Base-by-base conservation (phyloP, 2,797 vertebrate genomes). In the Adelosebastes latens region DNA sequence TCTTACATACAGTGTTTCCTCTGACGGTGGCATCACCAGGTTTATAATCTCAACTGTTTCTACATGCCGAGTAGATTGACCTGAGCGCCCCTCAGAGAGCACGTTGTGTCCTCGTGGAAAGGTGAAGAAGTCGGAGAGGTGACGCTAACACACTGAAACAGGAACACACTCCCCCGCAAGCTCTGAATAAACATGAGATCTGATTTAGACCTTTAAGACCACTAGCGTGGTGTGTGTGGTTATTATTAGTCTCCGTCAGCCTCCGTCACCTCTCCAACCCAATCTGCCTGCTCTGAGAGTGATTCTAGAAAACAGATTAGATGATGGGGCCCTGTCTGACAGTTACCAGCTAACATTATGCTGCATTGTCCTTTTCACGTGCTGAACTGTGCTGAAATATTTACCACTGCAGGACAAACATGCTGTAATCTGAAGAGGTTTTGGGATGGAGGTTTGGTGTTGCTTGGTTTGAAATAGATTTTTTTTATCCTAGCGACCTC, bases 151-250 rank as follows among this genome's bases (percentile, higher is more conserved):
- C 66, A 24, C 46, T 22, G 27, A 32, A 62, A 56, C 61, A 52
- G 63, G 25, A 58, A 24, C 55, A 29, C 66, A 46, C 66, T 67
- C 58, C 59, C 52, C 76, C 55, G 65, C 60, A 11, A 64, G 72
- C 27, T 72, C 10, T 80, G 55, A 72, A 75, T 71, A 75, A 56
- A 62, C 68, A 46, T 55, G 27, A 32, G 58, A 32, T 59, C 14
- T 59, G 56, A 29, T 59, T 59, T 18, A 59, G 14, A 59, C 56
- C 25, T 59, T 59, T 59, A 29, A 29, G 56, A 59, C 16, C 58
- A 60, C 16, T 1, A 2, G 58, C 8, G 16, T 60, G 27, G 4
- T 60, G 49, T 27, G n/a, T 29, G 66, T 31, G 27, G 16, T 18
- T 20, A 27, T 60, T 27, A 29, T 60, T 60, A 4, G 16, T 22